These are phyloP conservation scores for Pseudeuparius sepicola DNA, from an alignment of 2,888 invertebrate species.

Conservation along the genomic window DNA sequence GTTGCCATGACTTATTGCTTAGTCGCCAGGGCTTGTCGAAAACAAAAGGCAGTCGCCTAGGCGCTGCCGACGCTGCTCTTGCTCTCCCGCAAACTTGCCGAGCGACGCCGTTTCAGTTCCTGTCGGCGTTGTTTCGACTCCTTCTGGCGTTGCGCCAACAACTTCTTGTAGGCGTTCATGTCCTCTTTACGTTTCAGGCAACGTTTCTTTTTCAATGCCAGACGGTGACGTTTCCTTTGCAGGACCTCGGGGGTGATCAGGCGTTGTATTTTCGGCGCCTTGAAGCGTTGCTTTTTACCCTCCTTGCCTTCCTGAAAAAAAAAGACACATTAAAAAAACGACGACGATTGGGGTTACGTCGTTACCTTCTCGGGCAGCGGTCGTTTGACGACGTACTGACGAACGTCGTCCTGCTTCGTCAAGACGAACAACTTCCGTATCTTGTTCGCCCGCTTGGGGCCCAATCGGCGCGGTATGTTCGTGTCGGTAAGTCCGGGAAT, in stretches of 20 bases:
- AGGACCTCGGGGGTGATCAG: conserved; percentile 12
- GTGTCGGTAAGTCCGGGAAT: conserved; percentile 63
- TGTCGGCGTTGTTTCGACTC: conserved; percentile 38
- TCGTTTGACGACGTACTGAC: conserved; percentile 65
- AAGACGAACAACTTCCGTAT: conserved; percentile 71
- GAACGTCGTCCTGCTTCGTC: conserved; percentile 66
- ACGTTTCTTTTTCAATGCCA: conserved; percentile 60
- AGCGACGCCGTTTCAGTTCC: conserved; percentile 59
- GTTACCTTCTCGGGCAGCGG: conserved; percentile 47
- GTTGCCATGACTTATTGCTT: too few species aligned
- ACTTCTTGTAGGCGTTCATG: conserved; percentile 61
- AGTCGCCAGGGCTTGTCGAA: too few species aligned
- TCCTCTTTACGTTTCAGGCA: conserved; percentile 56
- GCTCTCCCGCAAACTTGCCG: conserved; percentile 74
- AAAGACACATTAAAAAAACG: too few species aligned
- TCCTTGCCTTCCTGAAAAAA: conserved; percentile 42
- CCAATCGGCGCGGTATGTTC: conserved; percentile 57
- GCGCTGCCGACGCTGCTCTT: conserved; percentile 69
- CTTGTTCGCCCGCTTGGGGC: conserved; percentile 69
- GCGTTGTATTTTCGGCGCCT: conserved; percentile 10
- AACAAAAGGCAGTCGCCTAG: too few species aligned
- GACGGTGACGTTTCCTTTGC: conserved; percentile 57
- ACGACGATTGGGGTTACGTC: too few species aligned
- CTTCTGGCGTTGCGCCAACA: conserved; percentile 62
- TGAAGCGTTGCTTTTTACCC: conserved; percentile 38